Evolutionary conservation across 2,888 invertebrate genomes (phyloP).

Genomic region (Amphipoea lucens): DNA sequence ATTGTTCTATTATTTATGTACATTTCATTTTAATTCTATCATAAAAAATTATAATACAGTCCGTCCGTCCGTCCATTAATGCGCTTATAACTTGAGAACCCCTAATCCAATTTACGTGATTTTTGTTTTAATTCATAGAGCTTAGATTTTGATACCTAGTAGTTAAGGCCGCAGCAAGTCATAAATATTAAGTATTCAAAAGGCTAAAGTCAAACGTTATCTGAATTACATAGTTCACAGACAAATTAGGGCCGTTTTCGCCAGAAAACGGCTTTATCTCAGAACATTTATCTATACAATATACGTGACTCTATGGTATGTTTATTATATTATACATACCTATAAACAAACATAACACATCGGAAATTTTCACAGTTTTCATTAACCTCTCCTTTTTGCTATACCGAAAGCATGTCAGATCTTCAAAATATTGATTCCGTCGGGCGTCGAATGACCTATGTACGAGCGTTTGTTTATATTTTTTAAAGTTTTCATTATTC

Average conservation of each 20-base stretch:
- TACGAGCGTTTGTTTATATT: no score
- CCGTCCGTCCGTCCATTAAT: not conserved
- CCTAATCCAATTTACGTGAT: not conserved
- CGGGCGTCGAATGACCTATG: not conserved
- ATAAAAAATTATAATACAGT: not conserved
- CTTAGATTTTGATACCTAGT: not conserved
- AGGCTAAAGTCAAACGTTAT: conserved; percentile 13
- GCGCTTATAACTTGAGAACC: not conserved
- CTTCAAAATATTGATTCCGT: not conserved
- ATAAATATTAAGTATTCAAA: not conserved
- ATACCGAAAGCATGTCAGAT: not conserved
- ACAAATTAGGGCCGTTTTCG: conserved; percentile 18
- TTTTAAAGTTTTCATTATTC: no score
- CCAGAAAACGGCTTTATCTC: conserved; percentile 27
- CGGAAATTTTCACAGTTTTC: not conserved
- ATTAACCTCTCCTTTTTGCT: not conserved
- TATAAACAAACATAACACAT: conserved; percentile 3
- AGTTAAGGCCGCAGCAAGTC: not conserved
- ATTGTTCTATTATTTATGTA: no score
- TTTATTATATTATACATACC: not conserved
- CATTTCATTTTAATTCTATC: no score
- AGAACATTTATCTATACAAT: conserved; percentile 23
- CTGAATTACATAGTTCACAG: conserved; percentile 13
- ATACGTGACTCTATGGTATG: conserved; percentile 17
- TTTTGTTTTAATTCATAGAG: not conserved